Conservation (phyloP, 2,113 vertebrate genomes). For the Reinhardtius hippoglossoides region DNA sequence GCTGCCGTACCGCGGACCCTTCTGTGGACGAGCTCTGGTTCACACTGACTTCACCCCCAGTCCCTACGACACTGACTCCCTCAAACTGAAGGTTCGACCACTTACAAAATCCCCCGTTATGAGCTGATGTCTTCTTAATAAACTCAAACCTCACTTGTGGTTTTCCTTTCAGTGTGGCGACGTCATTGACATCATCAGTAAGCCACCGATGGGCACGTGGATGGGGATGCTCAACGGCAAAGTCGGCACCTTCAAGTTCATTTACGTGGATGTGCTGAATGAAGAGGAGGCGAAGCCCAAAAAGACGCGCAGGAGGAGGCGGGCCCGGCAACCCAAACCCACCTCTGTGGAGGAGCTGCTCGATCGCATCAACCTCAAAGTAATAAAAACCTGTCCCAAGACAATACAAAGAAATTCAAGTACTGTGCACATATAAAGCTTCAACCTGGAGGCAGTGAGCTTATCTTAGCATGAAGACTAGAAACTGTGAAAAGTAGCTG, state of each 20-base stretch:
- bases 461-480: too few species aligned
- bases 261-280: slow-evolving; percentile 94
- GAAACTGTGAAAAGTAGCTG: too few species aligned
- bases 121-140: neutral
- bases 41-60: slow-evolving; percentile 97
- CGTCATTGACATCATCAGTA: slow-evolving; percentile 97
- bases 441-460: too few species aligned
- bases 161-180: slow-evolving; percentile 88
- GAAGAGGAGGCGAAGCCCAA: slow-evolving; percentile 92
- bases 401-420: too few species aligned
- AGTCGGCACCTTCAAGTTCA: slow-evolving; percentile 98
- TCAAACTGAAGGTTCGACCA: slow-evolving; percentile 92
- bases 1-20: slow-evolving; percentile 92
- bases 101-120: fast-evolving
- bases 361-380: slow-evolving; percentile 94
- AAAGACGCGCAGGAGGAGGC: slow-evolving; percentile 86
- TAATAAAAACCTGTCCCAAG: slow-evolving; percentile 56
- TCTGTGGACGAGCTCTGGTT: slow-evolving; percentile 93
- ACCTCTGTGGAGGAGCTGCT: slow-evolving; percentile 96
- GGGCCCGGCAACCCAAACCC: slow-evolving; percentile 90
- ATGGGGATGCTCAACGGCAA: slow-evolving; percentile 97
- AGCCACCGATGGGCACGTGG: slow-evolving; percentile 98
- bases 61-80: slow-evolving; percentile 95
- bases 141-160: neutral
- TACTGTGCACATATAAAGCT: too few species aligned